Evolutionary conservation across 1,140 invertebrate genomes (phyloP).

Genomic region (Tribolium madens): DNA sequence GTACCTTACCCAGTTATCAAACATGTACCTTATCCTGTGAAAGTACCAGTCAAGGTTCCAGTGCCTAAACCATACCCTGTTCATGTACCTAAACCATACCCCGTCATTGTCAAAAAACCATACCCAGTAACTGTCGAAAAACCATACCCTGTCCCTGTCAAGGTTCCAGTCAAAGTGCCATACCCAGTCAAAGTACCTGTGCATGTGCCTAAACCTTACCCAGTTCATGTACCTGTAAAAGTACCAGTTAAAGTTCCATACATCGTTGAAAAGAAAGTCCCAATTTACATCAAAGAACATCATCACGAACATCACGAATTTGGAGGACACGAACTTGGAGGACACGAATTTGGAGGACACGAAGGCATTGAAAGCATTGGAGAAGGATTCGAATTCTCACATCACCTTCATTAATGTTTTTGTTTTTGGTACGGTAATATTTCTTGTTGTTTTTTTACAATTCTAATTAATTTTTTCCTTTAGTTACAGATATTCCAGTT

Average conservation of each 20-base stretch:
- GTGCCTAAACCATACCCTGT: slow-evolving; percentile 67
- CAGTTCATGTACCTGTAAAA: slow-evolving; percentile 62
- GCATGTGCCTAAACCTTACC: slow-evolving; percentile 63
- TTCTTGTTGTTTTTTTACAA: neutral
- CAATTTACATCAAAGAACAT: slow-evolving; percentile 1
- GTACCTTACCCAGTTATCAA: slow-evolving; percentile 59
- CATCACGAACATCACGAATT: slow-evolving; percentile 26
- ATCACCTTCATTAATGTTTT: neutral
- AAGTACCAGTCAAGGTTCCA: slow-evolving; percentile 59
- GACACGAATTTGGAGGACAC: slow-evolving; percentile 44
- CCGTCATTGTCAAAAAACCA: slow-evolving; percentile 71
- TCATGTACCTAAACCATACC: slow-evolving; percentile 69
- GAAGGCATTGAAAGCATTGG: slow-evolving; percentile 33
- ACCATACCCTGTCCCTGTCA: slow-evolving; percentile 70
- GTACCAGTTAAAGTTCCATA: slow-evolving; percentile 63
- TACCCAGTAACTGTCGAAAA: slow-evolving; percentile 70
- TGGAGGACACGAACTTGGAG: too few relatives aligned
- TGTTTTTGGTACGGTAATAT: neutral
- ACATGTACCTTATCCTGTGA: slow-evolving; percentile 55
- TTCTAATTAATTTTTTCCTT: neutral
- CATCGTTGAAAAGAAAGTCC: slow-evolving; percentile 65
- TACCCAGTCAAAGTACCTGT: slow-evolving; percentile 63
- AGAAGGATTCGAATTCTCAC: slow-evolving; percentile 4
- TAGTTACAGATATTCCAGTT: slow-evolving; percentile 1
- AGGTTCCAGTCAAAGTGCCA: slow-evolving; percentile 63